These are phyloP conservation scores for Tribolium madens DNA, from an alignment of 1,140 invertebrate genomes.

Conservation along the genomic window DNA sequence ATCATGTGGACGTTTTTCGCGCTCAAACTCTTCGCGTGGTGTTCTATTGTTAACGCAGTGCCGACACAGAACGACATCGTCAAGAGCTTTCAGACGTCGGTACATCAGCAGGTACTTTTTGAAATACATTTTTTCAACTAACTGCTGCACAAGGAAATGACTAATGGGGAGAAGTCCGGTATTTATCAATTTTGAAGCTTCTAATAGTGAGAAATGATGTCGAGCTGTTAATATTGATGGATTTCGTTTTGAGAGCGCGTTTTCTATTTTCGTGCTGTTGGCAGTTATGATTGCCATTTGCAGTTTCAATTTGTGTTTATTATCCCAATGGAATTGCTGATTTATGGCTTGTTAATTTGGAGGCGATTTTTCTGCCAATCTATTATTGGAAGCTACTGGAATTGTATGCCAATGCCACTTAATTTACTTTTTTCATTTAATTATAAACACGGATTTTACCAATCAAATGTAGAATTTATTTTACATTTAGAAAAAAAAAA, in stretches of 20 bases:
- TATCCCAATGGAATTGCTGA: not conserved
- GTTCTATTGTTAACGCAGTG: conserved; percentile 31
- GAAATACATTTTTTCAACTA: not conserved
- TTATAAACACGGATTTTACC: not conserved
- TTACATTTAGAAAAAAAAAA: no score
- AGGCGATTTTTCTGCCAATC: not conserved
- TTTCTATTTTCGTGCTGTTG: not conserved
- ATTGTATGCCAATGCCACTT: not conserved
- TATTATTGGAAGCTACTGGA: not conserved
- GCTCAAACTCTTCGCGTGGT: conserved; percentile 21
- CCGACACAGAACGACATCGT: conserved; percentile 29
- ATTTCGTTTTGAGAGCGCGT: not conserved
- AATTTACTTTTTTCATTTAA: not conserved
- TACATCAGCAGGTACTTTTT: conserved; percentile 52
- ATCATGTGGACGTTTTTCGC: conserved; percentile 22
- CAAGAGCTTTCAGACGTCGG: conserved; percentile 49
- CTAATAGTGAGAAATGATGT: not conserved
- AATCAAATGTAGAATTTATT: no score
- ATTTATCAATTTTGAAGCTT: not conserved
- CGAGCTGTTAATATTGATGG: not conserved
- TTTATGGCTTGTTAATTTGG: not conserved
- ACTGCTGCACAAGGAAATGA: not conserved
- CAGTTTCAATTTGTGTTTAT: not conserved
- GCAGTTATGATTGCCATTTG: not conserved
- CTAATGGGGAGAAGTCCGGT: not conserved